Percentiles rank a stretch among this genome's conserved stretches.
These are phyloP conservation scores for Leptopilina clavipes DNA, from an alignment of 1,140 invertebrate species.

Conservation along the genomic window DNA sequence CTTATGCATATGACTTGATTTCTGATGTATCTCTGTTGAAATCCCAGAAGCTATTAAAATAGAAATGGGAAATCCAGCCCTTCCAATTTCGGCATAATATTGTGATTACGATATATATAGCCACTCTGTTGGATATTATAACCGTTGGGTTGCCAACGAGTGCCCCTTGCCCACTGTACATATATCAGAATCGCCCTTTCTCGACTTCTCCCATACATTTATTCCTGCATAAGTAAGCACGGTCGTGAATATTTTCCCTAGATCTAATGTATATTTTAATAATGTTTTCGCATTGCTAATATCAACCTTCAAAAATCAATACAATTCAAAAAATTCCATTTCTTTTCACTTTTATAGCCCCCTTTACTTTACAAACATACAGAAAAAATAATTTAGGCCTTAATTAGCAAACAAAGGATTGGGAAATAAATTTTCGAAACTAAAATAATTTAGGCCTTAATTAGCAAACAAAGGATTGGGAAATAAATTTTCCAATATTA, in stretches of 20 bases:
- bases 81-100: slow-evolving; percentile 73
- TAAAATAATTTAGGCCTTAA: too few relatives aligned
- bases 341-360: too few relatives aligned
- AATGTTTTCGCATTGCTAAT: slow-evolving; percentile 46
- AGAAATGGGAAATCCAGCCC: slow-evolving; percentile 71
- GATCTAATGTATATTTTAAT: slow-evolving; percentile 65
- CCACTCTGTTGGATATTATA: slow-evolving; percentile 41
- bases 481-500: too few relatives aligned
- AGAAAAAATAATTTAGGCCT: too few relatives aligned
- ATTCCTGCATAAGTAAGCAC: slow-evolving; percentile 68
- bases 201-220: slow-evolving; percentile 63
- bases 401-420: too few relatives aligned
- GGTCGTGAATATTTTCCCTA: slow-evolving; percentile 65
- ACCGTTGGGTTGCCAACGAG: slow-evolving; percentile 46
- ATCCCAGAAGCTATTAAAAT: slow-evolving; percentile 72
- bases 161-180: slow-evolving; percentile 57
- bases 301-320: slow-evolving; percentile 11
- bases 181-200: slow-evolving; percentile 60
- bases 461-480: too few relatives aligned
- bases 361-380: too few relatives aligned
- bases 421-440: too few relatives aligned
- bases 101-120: slow-evolving; percentile 70
- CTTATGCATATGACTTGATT: slow-evolving; percentile 43
- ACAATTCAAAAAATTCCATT: background rate
- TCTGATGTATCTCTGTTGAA: slow-evolving; percentile 59